phyloP scores from a whole-genome alignment of 2,888 invertebrate genomes.

The Pristionchus mayeri region DNA sequence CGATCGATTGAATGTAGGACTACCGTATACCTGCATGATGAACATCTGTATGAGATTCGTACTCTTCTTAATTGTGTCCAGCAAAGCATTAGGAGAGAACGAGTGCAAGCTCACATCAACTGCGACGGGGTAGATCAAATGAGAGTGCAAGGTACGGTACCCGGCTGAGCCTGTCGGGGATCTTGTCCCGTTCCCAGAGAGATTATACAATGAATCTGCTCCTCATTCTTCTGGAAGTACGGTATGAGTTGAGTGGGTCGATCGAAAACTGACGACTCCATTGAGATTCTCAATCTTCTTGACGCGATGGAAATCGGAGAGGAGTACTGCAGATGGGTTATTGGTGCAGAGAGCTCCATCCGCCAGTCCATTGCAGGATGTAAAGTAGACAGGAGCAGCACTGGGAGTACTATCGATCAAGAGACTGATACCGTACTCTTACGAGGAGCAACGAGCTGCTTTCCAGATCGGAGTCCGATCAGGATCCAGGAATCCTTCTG shows the following conservation, averaged over 20 bases:
- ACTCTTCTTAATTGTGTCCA: slow-evolving; percentile 47
- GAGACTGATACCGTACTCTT: background rate
- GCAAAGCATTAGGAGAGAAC: slow-evolving; percentile 22
- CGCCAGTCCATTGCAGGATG: slow-evolving; percentile 35
- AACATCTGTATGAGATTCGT: slow-evolving; percentile 48
- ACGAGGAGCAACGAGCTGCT: slow-evolving; percentile 39
- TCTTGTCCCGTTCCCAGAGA: slow-evolving; percentile 46
- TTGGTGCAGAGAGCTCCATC: slow-evolving; percentile 44
- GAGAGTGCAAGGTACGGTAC: background rate
- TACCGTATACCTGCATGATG: slow-evolving; percentile 45
- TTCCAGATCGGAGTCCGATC: slow-evolving; percentile 27
- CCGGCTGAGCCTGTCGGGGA: slow-evolving; percentile 19
- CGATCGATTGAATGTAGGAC: background rate
- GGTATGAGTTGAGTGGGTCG: too few relatives aligned
- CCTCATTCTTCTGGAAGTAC: slow-evolving; percentile 18
- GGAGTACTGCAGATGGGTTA: slow-evolving; percentile 39
- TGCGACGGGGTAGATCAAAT: background rate
- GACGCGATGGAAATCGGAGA: slow-evolving; percentile 42
- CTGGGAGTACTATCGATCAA: background rate
- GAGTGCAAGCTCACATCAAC: slow-evolving; percentile 35
- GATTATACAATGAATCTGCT: slow-evolving; percentile 22
- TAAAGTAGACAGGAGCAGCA: slow-evolving; percentile 47
- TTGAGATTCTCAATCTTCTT: slow-evolving; percentile 45
- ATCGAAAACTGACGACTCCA: slow-evolving; percentile 17
- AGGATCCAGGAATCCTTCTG: slow-evolving; percentile 44